Percentiles rank a stretch among this genome's conserved stretches.
Conservation (phyloP, 2,888 invertebrate genomes). For the Megamerina dolium region DNA sequence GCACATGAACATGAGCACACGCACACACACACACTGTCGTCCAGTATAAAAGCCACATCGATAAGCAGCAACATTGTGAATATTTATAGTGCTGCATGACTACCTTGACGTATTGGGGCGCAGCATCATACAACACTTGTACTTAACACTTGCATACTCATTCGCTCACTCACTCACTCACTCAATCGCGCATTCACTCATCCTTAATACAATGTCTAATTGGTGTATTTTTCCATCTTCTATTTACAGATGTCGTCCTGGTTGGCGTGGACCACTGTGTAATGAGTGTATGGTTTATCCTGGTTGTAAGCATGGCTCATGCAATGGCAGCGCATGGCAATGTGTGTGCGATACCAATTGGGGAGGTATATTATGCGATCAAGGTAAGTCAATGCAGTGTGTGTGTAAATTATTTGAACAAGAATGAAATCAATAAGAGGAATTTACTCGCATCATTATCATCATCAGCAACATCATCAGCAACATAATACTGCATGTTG, state of each 20-base stretch:
- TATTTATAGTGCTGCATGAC: no score
- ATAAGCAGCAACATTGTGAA: no score
- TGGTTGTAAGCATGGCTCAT: constrained; percentile 93
- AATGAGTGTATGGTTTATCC: constrained; percentile 92
- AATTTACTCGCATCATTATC: neutral
- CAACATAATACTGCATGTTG: constrained; percentile 3
- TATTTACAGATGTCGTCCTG: constrained; percentile 71
- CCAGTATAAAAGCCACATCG: no score
- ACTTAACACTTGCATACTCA: no score
- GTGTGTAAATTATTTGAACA: no score
- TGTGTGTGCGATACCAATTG: constrained; percentile 97
- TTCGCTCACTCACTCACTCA: no score
- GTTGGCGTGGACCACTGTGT: constrained; percentile 89
- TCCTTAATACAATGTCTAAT: constrained; percentile 1
- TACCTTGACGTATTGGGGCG: no score
- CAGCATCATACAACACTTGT: no score
- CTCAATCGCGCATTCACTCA: no score
- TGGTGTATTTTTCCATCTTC: constrained; percentile 4
- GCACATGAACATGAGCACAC: no score
- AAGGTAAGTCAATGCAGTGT: constrained; percentile 56
- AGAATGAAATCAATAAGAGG: neutral
- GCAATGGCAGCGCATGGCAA: constrained; percentile 89
- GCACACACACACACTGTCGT: no score
- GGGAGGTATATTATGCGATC: constrained; percentile 97
- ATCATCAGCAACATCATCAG: neutral